phyloP scores from a whole-genome alignment of 1,140 invertebrate species.

The Zophobas morio region DNA sequence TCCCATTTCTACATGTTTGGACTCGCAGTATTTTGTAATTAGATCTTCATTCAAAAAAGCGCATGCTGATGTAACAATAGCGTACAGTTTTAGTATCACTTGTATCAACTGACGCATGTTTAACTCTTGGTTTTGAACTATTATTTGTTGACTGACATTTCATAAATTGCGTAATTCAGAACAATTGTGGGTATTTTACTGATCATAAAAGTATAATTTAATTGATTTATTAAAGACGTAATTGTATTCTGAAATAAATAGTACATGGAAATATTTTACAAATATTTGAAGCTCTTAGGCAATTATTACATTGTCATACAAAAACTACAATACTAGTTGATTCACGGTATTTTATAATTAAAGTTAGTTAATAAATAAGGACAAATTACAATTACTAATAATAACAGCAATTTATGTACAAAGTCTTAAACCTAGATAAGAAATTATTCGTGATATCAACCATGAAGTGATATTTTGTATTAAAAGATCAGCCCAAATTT shows the following conservation, averaged over 20 bases:
- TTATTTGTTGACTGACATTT: background rate
- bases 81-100: too few relatives aligned
- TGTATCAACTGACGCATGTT: too few relatives aligned
- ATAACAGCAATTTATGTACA: constrained; percentile 37
- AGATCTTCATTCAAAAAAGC: background rate
- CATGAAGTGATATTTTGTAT: constrained; percentile 25
- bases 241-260: constrained; percentile 44
- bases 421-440: constrained; percentile 24
- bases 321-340: constrained; percentile 46
- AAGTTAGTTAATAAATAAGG: constrained; percentile 34
- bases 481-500: constrained; percentile 35
- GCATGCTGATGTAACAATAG: background rate
- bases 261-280: constrained; percentile 45
- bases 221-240: constrained; percentile 37
- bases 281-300: constrained; percentile 48
- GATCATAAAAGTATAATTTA: constrained; percentile 21
- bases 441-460: constrained; percentile 32
- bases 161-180: constrained; percentile 12
- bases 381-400: constrained; percentile 34
- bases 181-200: background rate
- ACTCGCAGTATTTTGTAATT: constrained; percentile 4
- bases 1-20: constrained; percentile 27
- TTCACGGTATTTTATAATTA: constrained; percentile 26
- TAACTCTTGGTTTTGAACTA: too few relatives aligned
- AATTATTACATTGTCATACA: constrained; percentile 48